phyloP scores from a whole-genome alignment of 2,797 vertebrate species.

The Clamator glandarius region DNA sequence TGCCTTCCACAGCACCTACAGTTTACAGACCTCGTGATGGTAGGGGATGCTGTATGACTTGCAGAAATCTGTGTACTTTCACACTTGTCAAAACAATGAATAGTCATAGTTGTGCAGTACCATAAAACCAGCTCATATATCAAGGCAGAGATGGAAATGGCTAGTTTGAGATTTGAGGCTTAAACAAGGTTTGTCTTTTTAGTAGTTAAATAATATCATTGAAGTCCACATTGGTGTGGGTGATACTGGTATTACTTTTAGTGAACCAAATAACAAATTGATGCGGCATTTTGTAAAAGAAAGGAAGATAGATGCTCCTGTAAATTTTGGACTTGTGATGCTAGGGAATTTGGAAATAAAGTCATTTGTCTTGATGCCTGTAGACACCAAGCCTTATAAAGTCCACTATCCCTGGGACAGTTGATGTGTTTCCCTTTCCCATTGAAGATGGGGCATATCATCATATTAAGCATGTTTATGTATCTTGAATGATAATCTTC shows the following conservation, averaged over 20 bases:
- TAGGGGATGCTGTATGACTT: background rate
- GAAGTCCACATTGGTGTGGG: background rate
- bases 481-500: background rate
- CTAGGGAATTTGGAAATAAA: background rate
- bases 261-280: too few species aligned
- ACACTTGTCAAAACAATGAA: background rate
- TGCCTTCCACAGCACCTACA: background rate
- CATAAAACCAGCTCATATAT: background rate
- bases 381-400: background rate
- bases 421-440: background rate
- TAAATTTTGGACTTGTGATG: too few species aligned
- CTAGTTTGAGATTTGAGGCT: background rate
- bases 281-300: too few species aligned
- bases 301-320: too few species aligned
- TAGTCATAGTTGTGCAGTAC: background rate
- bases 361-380: background rate
- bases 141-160: background rate
- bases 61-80: background rate
- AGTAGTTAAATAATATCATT: background rate
- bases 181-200: background rate
- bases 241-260: background rate
- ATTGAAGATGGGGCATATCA: background rate
- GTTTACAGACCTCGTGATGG: rapidly evolving
- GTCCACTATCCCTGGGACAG: background rate
- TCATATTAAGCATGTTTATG: background rate